Evolutionary conservation across 2,797 vertebrate genomes (phyloP).

Genomic region (Nyctibius grandis): DNA sequence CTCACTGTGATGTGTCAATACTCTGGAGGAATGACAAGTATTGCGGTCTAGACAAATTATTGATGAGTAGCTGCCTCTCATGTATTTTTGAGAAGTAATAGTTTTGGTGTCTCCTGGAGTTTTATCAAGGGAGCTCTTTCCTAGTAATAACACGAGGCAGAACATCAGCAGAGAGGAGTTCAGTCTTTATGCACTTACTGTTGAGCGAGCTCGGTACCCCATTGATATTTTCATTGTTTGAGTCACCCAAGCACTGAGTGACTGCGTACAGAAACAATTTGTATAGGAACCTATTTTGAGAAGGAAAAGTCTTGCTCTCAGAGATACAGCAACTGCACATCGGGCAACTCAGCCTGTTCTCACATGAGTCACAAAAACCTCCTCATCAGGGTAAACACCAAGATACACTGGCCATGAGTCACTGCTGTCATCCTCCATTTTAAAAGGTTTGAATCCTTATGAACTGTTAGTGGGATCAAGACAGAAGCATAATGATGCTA

Average conservation of each 20-base stretch:
- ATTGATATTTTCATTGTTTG: neutral
- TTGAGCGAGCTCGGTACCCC: neutral
- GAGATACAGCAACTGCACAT: neutral
- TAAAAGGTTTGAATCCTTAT: neutral
- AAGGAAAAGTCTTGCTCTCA: neutral
- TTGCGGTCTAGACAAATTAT: neutral
- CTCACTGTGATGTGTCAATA: neutral
- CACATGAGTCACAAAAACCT: conserved; percentile 2
- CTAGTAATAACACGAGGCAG: neutral
- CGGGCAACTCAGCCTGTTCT: neutral
- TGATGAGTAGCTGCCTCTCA: neutral
- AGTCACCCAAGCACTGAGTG: neutral
- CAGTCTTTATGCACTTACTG: neutral
- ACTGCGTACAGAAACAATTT: neutral
- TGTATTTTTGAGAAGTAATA: neutral
- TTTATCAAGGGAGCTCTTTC: neutral
- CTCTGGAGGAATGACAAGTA: neutral
- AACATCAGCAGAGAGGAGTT: neutral
- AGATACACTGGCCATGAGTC: neutral
- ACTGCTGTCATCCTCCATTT: neutral
- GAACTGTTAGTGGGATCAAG: neutral
- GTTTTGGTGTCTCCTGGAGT: neutral
- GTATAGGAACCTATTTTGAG: neutral
- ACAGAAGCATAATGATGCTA: neutral
- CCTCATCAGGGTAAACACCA: neutral